Conservation (phyloP, 2,113 vertebrate species). For the Apteryx owenii region DNA sequence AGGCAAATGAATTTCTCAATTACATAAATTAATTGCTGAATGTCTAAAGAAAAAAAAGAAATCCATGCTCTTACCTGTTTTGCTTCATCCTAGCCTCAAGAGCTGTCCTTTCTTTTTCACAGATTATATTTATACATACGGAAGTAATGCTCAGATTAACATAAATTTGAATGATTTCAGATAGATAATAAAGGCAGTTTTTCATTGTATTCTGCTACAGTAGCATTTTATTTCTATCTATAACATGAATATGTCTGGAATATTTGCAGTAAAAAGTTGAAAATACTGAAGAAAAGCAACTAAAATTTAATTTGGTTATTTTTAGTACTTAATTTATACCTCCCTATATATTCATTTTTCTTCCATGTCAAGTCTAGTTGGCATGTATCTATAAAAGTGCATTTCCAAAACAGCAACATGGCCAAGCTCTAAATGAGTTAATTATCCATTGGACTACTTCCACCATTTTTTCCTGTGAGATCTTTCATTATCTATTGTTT, state of each 20-base stretch:
- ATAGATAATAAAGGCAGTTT: not conserved
- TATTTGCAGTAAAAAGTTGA: not conserved
- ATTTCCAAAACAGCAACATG: not conserved
- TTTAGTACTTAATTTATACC: not conserved
- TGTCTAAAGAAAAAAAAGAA: not conserved
- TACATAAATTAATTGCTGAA: conserved; percentile 16
- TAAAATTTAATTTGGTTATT: not conserved
- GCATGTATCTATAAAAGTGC: not conserved
- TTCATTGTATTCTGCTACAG: not conserved
- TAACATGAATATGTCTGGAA: not conserved
- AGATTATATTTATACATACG: not conserved
- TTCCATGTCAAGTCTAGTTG: not conserved
- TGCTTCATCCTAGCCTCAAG: not conserved
- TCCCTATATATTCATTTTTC: not conserved
- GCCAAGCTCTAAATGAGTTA: not conserved
- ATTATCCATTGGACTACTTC: not conserved
- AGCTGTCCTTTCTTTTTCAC: not conserved
- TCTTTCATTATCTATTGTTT: not conserved
- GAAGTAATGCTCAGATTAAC: not conserved
- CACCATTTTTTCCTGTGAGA: not conserved
- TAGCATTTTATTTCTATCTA: not conserved
- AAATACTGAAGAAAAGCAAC: not conserved
- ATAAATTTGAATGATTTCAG: not conserved
- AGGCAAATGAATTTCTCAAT: conserved; percentile 55
- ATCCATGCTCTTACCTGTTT: not conserved